Evolutionary conservation across 2,888 invertebrate genomes (phyloP), one percentile per base, ranked within the genome.

Genomic region (Harpagoxenus sublaevis): DNA sequence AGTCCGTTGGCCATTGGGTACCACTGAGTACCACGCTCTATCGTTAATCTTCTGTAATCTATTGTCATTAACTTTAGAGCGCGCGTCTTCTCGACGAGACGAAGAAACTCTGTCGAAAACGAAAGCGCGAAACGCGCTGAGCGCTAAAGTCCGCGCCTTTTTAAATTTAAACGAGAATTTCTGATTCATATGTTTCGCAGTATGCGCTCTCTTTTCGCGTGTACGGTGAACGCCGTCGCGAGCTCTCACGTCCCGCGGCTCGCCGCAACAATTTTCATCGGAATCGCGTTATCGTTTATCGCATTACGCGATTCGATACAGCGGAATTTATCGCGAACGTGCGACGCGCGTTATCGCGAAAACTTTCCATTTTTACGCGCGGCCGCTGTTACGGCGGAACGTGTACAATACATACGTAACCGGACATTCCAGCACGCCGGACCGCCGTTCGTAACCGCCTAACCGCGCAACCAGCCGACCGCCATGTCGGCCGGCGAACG

Each of bases 401-500:
- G 35, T 15, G 10, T 62, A 53, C 15, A 23, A 48, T 23, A n/a
- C 31, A 53, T n/a, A 42, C 77, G 60, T 71, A 71, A 71, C 23
- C 53, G 57, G 48, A 71, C 71, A 71, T 79, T 79, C 78, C 78
- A 31, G 42, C 42, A 31, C n/a, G 23, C 15, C 15, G 2, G n/a
- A 53, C n/a, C 28, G 35, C 51, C 45, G 18, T 15, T 28, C 53
- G 51, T 35, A 35, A 35, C 23, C 23, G 42, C 35, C 23, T 23
- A 23, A 23, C 23, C 23, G 23, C 28, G n/a, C 53, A 31, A 51
- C 51, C 39, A 18, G 0, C 60, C 75, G 1, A 62, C 51, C 63
- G 60, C 75, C 62, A 42, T 78, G 68, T 82, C 81, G 31, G 39
- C 62, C 60, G 83, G 79, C 55, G 77, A 83, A 31, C 75, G 78